Base-by-base conservation (phyloP, 2,888 invertebrate genomes). In the Anorthoa munda region DNA sequence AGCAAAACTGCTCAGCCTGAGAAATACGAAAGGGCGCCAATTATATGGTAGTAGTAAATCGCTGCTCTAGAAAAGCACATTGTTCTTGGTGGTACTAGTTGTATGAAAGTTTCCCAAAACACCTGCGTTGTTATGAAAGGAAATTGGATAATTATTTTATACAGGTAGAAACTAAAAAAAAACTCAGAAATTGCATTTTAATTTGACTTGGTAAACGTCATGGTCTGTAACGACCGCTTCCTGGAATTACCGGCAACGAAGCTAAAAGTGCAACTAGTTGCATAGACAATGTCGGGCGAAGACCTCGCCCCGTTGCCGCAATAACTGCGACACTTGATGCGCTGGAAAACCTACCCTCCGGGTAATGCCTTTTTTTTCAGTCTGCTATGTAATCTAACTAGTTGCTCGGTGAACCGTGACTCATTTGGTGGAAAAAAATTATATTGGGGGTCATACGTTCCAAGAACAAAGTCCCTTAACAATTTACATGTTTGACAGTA, bases 281-380 rank as follows among this genome's bases (percentile, higher is more conserved):
- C 81, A 84, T 84, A 85, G 75, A 79, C 77, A 83, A 84, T 84
- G 83, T 86, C 51, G 77, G 72, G 53, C 73, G 79, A 72, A 81
- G 89, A 85, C 89, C 88, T 90, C 87, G 88, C 61, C 68, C 70
- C 72, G 83, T 86, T 89, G 89, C 86, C 85, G 85, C 74, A 55
- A 82, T 79, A 81, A 80, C 75, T 75, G 68, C 71, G 77, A 71
- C 69, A 68, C 58, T 81, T 55, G 46, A 26, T 65, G 67, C 61
- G 66, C 56, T 77, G 66, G 56, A 73, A 82, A 72, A 55, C 64
- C 50, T 48, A 66, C 58, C 46, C 58, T 53, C 66, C n/a, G 23
- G 23, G 45, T 64, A 67, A 46, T 53, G 4, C 39, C 50, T 1
- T 1, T n/a, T 65, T 71, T 56, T 80, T 18, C 48, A 50, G 31